Evolutionary conservation across 2,888 invertebrate species (phyloP).

Genomic region (Drosophila melanosoma): DNA sequence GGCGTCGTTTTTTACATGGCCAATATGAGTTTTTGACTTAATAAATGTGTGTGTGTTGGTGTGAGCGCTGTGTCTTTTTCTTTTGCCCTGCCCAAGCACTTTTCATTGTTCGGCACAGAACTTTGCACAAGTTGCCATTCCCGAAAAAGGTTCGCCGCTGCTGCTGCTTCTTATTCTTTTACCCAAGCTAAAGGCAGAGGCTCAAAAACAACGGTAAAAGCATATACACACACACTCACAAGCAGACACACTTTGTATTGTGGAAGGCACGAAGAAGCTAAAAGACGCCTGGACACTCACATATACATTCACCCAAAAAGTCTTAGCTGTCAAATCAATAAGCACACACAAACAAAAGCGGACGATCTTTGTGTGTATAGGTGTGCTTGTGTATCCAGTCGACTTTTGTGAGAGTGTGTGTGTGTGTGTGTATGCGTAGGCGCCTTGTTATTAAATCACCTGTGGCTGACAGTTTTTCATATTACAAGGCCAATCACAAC

Average conservation of each 20-base stretch:
- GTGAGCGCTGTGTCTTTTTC: constrained; percentile 37
- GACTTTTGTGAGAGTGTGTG: constrained; percentile 20
- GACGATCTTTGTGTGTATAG: constrained; percentile 33
- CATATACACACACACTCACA: constrained; percentile 4
- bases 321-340: constrained; percentile 76
- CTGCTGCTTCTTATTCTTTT: constrained; percentile 14
- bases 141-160: constrained; percentile 49
- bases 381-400: constrained; percentile 31
- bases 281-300: constrained; percentile 52
- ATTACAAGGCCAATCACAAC: constrained; percentile 50
- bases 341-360: constrained; percentile 58
- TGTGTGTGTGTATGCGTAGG: constrained; percentile 42
- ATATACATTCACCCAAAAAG: constrained; percentile 31
- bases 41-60: constrained; percentile 7
- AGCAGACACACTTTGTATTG: constrained; percentile 48
- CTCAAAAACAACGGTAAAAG: constrained; percentile 34
- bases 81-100: constrained; percentile 56
- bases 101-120: constrained; percentile 58
- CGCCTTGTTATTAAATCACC: constrained; percentile 70
- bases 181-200: constrained; percentile 18
- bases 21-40: constrained; percentile 35
- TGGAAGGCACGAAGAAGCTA: constrained; percentile 61
- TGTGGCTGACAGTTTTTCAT: constrained; percentile 78
- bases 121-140: constrained; percentile 55
- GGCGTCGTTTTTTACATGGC: constrained; percentile 60